Conservation (phyloP, 2,113 vertebrate species). For the Pterocles orientalis region DNA sequence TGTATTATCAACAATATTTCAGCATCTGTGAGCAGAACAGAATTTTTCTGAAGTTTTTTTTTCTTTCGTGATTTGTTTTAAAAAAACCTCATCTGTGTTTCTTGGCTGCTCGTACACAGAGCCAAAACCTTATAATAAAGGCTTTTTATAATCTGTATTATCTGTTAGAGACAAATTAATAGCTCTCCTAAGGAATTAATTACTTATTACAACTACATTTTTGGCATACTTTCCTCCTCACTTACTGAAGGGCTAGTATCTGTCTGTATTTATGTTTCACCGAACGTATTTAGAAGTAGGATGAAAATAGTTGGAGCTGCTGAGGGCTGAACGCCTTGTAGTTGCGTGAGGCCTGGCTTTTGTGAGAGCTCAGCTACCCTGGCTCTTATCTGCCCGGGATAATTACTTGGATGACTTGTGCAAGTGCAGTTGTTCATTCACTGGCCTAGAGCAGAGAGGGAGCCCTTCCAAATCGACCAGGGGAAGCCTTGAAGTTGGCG, state of each 20-base stretch:
- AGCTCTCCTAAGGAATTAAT: not conserved
- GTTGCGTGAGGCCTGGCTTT: not conserved
- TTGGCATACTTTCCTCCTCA: accelerated
- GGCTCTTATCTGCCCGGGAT: not conserved
- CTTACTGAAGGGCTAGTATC: not conserved
- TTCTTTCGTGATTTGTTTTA: not conserved
- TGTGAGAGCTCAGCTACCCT: not conserved
- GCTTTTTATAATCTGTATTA: not conserved
- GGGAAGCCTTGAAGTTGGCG: not conserved
- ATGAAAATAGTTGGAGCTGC: not conserved
- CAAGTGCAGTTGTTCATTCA: not conserved
- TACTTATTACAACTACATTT: not conserved
- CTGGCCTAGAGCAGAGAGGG: conserved; percentile 40
- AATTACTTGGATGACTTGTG: not conserved
- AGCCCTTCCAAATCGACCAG: not conserved
- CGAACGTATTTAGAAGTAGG: not conserved
- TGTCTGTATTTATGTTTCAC: not conserved
- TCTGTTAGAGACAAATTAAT: not conserved
- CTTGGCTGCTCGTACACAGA: not conserved
- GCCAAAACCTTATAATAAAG: not conserved
- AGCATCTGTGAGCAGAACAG: not conserved
- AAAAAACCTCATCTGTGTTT: not conserved
- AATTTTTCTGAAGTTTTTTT: not conserved
- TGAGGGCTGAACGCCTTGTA: not conserved
- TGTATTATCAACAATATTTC: not conserved